Percentiles rank a stretch among this genome's conserved stretches.
Conservation (phyloP, 2,113 vertebrate genomes). For the Bagarius yarrelli region DNA sequence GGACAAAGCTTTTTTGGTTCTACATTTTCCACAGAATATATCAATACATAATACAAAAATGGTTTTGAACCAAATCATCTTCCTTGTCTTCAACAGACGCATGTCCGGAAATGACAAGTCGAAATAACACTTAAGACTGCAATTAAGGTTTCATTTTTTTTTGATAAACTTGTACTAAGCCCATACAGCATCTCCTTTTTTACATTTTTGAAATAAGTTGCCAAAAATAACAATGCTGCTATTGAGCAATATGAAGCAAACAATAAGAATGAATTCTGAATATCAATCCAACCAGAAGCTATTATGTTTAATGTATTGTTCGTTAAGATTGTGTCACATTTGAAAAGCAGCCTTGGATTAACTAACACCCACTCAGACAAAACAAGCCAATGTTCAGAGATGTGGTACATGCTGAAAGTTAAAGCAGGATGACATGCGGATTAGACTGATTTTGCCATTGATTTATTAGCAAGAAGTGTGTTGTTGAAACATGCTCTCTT, state of each 20-base stretch:
- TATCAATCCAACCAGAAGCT: neutral
- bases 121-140: neutral
- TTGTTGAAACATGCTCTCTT: neutral
- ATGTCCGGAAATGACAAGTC: neutral
- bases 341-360: neutral
- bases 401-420: neutral
- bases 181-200: neutral
- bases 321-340: neutral
- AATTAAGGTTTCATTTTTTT: neutral
- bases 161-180: too few relatives aligned
- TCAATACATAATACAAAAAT: too few relatives aligned
- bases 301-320: constrained; percentile 13
- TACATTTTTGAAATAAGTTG: neutral
- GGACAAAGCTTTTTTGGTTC: too few relatives aligned
- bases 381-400: neutral
- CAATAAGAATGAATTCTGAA: neutral
- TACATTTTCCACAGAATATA: too few relatives aligned
- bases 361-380: neutral
- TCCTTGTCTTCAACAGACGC: too few relatives aligned
- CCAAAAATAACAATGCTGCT: neutral
- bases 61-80: too few relatives aligned
- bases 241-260: neutral
- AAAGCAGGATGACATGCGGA: constrained; percentile 13
- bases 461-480: constrained; percentile 25
- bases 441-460: constrained; percentile 30